Base-by-base conservation (phyloP, 1,140 invertebrate genomes). In the Papilio glaucus region DNA sequence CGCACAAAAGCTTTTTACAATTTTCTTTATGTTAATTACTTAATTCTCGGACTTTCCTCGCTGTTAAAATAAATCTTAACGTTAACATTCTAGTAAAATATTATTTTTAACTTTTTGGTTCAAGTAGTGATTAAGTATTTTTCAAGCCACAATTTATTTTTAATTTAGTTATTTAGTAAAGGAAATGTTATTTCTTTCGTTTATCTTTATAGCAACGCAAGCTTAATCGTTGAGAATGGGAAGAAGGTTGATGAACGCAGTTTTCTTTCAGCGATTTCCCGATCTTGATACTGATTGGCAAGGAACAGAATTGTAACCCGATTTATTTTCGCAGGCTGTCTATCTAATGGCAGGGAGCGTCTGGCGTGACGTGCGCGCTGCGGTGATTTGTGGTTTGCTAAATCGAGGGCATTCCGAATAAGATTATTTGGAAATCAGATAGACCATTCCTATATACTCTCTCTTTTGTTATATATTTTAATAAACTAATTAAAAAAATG, bases 351-450 rank as follows among this genome's bases (percentile, higher is more conserved):
- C 21, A 10, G 49, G 4, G 18, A 4, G 49, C 21, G 49, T 24
- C 24, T 21, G 49, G 12, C 49, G 49, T 57, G 49, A 57, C 49
- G 21, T 57, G 49, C 49, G 49, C 49, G 49, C 4, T 57, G 49
- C 49, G 4, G 49, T 57, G 49, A 57, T 57, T 57, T 57, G 49
- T 57, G 49, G 49, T 57, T 57, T 57, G 21, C 49, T 57, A 57
- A 57, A 57, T 57, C 10, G 10, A 57, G 21, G 49, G 21, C 21
- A 57, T 26, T 57, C 10, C 21, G 21, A 57, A 24, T 21, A 12
- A 57, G 21, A 4, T 26, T 57, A 24, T 45, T 45, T 45, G 49
- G 10, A 26, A 26, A 26, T 57, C 10, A 12, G 21, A 57, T 24
- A 57, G 21, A 4, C 21, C 0, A 8, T 49, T 49, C 18, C 21